Conservation (phyloP, 1,140 invertebrate species). For the Diploscapter pachys region DNA sequence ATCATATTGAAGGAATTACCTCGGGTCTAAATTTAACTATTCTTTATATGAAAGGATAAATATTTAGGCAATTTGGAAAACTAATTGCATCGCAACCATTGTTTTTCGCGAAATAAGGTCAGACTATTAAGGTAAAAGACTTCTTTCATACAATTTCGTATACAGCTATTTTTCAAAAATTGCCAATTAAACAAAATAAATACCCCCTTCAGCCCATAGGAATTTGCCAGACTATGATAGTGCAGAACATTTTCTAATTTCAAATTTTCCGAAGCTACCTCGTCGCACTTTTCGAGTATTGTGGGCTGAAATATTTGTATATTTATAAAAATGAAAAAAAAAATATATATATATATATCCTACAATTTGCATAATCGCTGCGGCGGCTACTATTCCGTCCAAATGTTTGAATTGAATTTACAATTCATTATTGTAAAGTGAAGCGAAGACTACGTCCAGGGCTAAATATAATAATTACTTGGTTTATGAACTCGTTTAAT, state of each 20-base stretch:
- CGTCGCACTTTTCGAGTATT: slow-evolving; percentile 8
- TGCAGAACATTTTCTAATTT: not conserved
- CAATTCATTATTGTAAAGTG: slow-evolving; percentile 17
- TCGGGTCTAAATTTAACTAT: not conserved
- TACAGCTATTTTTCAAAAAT: not conserved
- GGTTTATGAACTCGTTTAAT: not conserved
- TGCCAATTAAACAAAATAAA: not conserved
- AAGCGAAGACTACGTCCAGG: slow-evolving; percentile 4
- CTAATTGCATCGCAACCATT: too few relatives aligned
- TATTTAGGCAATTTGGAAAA: too few relatives aligned
- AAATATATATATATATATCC: not conserved
- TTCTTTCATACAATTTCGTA: too few relatives aligned
- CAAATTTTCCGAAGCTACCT: not conserved
- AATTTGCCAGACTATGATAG: not conserved
- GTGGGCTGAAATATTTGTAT: not conserved
- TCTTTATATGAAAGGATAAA: not conserved
- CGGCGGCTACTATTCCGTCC: slow-evolving; percentile 2
- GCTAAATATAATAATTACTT: not conserved
- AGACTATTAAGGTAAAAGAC: too few relatives aligned
- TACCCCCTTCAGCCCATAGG: slow-evolving; percentile 9
- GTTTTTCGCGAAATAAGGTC: too few relatives aligned
- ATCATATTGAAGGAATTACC: not conserved
- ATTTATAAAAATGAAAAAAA: not conserved
- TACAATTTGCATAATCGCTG: slow-evolving; percentile 6
- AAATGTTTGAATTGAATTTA: not conserved